A percentile compares a stretch with the other conserved stretches of the same genome.
Conservation (phyloP, 2,113 vertebrate species). For the Prinia subflava region DNA sequence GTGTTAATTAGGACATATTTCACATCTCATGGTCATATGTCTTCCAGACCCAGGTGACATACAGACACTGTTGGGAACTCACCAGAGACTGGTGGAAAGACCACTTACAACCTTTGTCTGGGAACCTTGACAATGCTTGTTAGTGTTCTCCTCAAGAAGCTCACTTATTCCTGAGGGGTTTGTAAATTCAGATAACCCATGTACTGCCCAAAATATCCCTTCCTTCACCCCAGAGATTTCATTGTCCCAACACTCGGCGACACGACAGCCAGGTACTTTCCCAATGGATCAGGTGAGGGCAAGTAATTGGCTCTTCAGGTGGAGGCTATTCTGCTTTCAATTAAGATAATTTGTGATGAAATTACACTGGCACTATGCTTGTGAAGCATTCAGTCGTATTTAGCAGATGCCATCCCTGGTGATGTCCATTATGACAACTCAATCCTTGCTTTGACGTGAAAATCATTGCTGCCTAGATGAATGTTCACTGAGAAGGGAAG, state of each 20-base stretch:
- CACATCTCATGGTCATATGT: background rate
- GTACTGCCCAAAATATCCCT: background rate
- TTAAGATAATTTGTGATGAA: slow-evolving; percentile 32
- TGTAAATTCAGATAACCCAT: background rate
- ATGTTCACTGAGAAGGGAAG: background rate
- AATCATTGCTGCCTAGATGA: background rate
- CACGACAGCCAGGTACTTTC: slow-evolving; percentile 23
- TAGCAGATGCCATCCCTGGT: background rate
- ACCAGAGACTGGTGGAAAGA: background rate
- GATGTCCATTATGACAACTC: background rate
- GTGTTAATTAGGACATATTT: background rate
- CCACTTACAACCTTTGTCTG: background rate
- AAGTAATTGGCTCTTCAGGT: background rate
- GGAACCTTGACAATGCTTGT: background rate
- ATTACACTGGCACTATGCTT: background rate
- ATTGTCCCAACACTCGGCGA: background rate
- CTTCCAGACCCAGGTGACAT: background rate
- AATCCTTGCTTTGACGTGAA: background rate
- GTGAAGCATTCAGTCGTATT: background rate
- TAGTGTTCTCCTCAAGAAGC: background rate
- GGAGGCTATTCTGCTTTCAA: background rate
- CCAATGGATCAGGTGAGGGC: background rate
- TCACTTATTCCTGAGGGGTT: background rate
- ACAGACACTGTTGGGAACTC: background rate
- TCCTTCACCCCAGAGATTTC: background rate